Conservation (phyloP, 2,888 invertebrate genomes). For the Pandemis cinnamomeana region DNA sequence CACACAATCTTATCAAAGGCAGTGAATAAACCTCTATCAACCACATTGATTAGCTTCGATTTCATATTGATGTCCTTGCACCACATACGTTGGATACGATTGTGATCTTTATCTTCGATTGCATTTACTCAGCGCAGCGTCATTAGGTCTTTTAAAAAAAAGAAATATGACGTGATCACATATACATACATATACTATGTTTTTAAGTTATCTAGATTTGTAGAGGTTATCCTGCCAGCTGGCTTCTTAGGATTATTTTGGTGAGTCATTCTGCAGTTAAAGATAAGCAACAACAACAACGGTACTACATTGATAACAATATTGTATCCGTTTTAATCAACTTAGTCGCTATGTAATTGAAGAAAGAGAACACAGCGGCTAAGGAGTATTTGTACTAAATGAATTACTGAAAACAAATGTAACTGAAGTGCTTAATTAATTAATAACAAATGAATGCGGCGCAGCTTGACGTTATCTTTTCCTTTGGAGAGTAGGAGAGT, state of each 20-base stretch:
- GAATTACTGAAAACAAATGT: background rate
- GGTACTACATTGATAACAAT: background rate
- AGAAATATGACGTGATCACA: background rate
- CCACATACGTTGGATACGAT: background rate
- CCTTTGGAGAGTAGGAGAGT: background rate
- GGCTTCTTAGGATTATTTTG: background rate
- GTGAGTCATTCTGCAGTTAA: background rate
- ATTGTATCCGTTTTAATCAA: background rate
- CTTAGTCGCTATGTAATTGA: background rate
- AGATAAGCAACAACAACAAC: background rate
- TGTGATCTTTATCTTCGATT: conserved; percentile 16
- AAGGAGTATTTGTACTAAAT: background rate
- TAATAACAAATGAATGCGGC: background rate
- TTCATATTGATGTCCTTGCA: conserved; percentile 18
- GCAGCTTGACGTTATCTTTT: background rate
- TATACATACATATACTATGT: background rate
- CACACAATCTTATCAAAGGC: background rate
- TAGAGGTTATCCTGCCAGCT: conserved; percentile 1
- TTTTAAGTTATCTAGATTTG: background rate
- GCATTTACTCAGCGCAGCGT: background rate
- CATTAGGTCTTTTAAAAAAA: background rate
- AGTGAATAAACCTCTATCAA: background rate
- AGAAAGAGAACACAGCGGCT: background rate
- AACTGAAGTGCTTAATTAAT: background rate
- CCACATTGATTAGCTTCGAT: background rate